Evolutionary conservation across 2,888 invertebrate species (phyloP).

Genomic region (Morinoia aosen): DNA sequence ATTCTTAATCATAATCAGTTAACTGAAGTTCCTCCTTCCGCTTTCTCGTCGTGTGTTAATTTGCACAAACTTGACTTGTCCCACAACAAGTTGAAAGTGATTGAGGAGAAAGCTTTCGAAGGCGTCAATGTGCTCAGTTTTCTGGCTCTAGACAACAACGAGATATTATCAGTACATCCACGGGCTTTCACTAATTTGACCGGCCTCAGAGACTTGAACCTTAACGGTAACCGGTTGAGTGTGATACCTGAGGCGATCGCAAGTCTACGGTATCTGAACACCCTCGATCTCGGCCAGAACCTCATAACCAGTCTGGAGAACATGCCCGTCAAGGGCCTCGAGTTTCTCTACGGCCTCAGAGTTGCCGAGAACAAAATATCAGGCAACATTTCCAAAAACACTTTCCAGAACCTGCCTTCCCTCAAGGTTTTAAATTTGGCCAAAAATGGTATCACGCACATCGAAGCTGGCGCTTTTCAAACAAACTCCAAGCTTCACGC

Average conservation of each 20-base stretch:
- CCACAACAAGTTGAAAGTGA: constrained; percentile 82
- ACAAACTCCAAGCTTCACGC: constrained; percentile 82
- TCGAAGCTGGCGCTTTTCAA: constrained; percentile 85
- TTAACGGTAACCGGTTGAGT: constrained; percentile 85
- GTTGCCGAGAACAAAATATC: constrained; percentile 88
- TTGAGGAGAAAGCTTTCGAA: constrained; percentile 73
- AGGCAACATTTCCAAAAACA: constrained; percentile 81
- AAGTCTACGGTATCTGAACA: constrained; percentile 83
- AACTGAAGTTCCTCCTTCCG: constrained; percentile 81
- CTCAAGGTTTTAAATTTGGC: constrained; percentile 87
- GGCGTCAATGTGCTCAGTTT: constrained; percentile 80
- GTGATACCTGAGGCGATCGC: constrained; percentile 83
- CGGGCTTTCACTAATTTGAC: constrained; percentile 85
- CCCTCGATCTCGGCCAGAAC: constrained; percentile 88
- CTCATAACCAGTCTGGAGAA: constrained; percentile 84
- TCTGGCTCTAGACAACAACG: constrained; percentile 85
- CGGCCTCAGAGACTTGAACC: constrained; percentile 84
- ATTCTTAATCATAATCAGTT: constrained; percentile 82
- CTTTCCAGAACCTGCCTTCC: constrained; percentile 83
- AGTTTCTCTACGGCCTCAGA: constrained; percentile 77
- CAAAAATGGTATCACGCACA: constrained; percentile 84
- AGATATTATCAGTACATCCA: constrained; percentile 81
- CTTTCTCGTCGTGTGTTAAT: constrained; percentile 82
- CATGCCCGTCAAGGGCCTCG: constrained; percentile 85
- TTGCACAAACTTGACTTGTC: constrained; percentile 86